Conservation (phyloP, 2,113 vertebrate genomes). For the Melanocharis versteri region DNA sequence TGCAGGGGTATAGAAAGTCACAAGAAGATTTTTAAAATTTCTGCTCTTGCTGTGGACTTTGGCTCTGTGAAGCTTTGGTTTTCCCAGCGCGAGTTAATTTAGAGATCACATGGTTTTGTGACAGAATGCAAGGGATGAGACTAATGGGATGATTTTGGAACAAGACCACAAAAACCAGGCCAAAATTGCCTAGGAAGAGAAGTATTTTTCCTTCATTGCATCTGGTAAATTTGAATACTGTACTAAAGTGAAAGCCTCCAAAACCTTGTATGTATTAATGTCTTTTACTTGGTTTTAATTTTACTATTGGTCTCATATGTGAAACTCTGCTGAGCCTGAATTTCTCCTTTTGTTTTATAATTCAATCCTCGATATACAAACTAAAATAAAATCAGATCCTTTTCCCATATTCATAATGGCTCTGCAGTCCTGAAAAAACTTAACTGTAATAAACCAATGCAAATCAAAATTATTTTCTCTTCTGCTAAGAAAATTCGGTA, state of each 20-base stretch:
- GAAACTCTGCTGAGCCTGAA: not conserved
- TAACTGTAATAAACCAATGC: not conserved
- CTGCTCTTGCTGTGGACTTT: not conserved
- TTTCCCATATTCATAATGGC: not conserved
- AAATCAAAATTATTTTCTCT: not conserved
- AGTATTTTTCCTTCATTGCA: not conserved
- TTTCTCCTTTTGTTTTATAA: not conserved
- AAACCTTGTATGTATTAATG: not conserved
- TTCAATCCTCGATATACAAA: not conserved
- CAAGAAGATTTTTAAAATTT: not conserved
- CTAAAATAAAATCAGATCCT: not conserved
- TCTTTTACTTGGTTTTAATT: not conserved
- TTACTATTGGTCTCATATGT: not conserved
- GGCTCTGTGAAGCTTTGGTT: not conserved
- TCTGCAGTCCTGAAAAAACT: not conserved
- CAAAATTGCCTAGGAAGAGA: not conserved
- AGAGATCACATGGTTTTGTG: not conserved
- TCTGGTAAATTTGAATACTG: not conserved
- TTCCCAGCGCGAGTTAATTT: not conserved
- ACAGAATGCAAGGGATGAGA: not conserved
- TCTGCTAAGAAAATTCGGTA: not conserved
- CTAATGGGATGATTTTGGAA: not conserved
- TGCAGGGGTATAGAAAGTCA: accelerated
- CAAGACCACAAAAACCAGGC: not conserved
- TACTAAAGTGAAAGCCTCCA: not conserved